These are phyloP conservation scores for Neodiprion fabricii DNA, from an alignment of 1,140 invertebrate species.

Conservation along the genomic window DNA sequence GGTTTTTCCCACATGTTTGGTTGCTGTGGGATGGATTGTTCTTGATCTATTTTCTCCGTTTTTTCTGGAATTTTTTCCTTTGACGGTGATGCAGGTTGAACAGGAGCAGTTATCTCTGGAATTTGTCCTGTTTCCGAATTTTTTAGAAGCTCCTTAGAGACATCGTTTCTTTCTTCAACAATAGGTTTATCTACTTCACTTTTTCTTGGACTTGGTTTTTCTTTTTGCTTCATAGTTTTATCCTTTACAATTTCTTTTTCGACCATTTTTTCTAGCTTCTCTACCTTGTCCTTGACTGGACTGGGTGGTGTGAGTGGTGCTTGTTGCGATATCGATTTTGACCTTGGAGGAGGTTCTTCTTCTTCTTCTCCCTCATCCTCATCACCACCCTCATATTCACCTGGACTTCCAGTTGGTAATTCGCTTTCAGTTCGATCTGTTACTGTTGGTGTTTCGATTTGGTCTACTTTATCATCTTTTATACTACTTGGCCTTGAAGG, in stretches of 20 bases:
- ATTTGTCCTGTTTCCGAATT: slow-evolving; percentile 20
- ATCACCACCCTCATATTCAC: slow-evolving; percentile 65
- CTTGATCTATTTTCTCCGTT: slow-evolving; percentile 55
- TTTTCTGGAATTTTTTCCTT: slow-evolving; percentile 52
- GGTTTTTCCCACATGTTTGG: slow-evolving; percentile 11
- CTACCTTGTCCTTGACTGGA: slow-evolving; percentile 14
- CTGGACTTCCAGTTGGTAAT: slow-evolving; percentile 51
- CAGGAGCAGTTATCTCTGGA: slow-evolving; percentile 23
- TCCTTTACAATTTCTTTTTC: slow-evolving; percentile 35
- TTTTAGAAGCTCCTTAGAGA: neutral
- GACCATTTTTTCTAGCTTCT: slow-evolving; percentile 32
- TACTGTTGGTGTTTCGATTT: slow-evolving; percentile 10
- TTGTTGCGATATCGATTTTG: slow-evolving; percentile 35
- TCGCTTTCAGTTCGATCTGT: slow-evolving; percentile 28
- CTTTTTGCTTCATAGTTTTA: slow-evolving; percentile 21
- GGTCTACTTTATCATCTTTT: slow-evolving; percentile 7
- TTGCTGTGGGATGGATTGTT: slow-evolving; percentile 39
- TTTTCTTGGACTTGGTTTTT: slow-evolving; percentile 9
- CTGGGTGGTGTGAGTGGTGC: slow-evolving; percentile 20
- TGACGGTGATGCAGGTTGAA: slow-evolving; percentile 28
- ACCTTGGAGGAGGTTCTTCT: slow-evolving; percentile 43
- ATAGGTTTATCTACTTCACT: neutral
- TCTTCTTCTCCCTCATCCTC: slow-evolving; percentile 54
- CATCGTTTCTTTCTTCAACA: slow-evolving; percentile 11
- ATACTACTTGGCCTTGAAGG: slow-evolving; percentile 15